These are phyloP conservation scores for Apus apus DNA, from an alignment of 2,113 vertebrate genomes.

Conservation along the genomic window DNA sequence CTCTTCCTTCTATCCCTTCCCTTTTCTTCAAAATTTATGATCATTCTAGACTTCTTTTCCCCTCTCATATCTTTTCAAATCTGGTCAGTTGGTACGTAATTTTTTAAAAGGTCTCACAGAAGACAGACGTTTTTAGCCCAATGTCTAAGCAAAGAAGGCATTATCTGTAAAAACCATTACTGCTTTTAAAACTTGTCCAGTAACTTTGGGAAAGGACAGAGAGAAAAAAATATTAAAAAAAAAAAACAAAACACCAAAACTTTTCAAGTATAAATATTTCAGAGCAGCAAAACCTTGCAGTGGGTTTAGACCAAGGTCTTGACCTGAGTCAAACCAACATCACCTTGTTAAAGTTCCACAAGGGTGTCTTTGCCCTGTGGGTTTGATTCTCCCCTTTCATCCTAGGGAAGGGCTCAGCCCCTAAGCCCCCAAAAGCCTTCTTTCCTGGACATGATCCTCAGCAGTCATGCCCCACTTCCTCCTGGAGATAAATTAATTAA, in stretches of 20 bases:
- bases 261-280: not conserved
- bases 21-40: not conserved
- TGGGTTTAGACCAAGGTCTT: not conserved
- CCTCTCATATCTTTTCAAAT: not conserved
- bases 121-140: not conserved
- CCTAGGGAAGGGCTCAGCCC: not conserved
- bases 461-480: not conserved
- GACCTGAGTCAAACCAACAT: not conserved
- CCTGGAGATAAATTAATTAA: not conserved
- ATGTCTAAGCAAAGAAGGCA: not conserved
- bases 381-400: not conserved
- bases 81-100: not conserved
- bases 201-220: not conserved
- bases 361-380: not conserved
- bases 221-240: not conserved
- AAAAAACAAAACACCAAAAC: too few relatives aligned
- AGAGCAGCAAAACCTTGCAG: not conserved
- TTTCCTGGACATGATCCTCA: not conserved
- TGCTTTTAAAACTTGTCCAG: not conserved
- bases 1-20: not conserved
- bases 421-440: not conserved
- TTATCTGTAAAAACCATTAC: not conserved
- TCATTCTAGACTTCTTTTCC: not conserved
- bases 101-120: not conserved
- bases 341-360: not conserved